Evolutionary conservation across 2,797 vertebrate genomes (phyloP).

Genomic region (Centropyge bicolor): DNA sequence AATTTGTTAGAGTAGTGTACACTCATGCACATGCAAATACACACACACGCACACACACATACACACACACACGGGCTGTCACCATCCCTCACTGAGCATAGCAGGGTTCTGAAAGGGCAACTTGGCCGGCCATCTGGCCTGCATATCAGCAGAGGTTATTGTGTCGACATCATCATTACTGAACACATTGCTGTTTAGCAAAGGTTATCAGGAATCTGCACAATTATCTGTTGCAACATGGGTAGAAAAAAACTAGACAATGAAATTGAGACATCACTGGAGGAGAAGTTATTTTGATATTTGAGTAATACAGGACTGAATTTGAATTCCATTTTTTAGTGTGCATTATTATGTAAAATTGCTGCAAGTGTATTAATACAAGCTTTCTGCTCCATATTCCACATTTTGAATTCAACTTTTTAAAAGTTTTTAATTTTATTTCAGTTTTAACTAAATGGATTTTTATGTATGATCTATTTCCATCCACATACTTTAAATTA

Average conservation of each 20-base stretch:
- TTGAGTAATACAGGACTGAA: not conserved
- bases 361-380: not conserved
- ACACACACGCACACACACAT: conserved; percentile 32
- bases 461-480: not conserved
- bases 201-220: conserved; percentile 75
- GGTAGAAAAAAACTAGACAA: conserved; percentile 45
- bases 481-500: not conserved
- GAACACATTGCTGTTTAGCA: conserved; percentile 79
- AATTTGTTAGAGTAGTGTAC: conserved; percentile 20
- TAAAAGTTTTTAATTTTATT: not conserved
- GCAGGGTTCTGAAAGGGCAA: conserved; percentile 81
- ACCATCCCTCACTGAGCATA: conserved; percentile 69
- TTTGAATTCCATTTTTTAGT: not conserved
- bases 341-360: not conserved
- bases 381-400: no score
- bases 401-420: no score
- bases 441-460: not conserved
- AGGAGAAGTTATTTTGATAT: conserved; percentile 25
- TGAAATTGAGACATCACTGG: conserved; percentile 36
- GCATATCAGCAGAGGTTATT: conserved; percentile 82
- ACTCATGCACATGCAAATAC: conserved; percentile 23
- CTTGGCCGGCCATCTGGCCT: conserved; percentile 83
- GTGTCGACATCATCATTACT: conserved; percentile 84
- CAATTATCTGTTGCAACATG: conserved; percentile 70
- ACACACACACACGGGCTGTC: conserved; percentile 53